Base-by-base conservation (phyloP, 2,888 invertebrate species). In the Ectobius pallidus region DNA sequence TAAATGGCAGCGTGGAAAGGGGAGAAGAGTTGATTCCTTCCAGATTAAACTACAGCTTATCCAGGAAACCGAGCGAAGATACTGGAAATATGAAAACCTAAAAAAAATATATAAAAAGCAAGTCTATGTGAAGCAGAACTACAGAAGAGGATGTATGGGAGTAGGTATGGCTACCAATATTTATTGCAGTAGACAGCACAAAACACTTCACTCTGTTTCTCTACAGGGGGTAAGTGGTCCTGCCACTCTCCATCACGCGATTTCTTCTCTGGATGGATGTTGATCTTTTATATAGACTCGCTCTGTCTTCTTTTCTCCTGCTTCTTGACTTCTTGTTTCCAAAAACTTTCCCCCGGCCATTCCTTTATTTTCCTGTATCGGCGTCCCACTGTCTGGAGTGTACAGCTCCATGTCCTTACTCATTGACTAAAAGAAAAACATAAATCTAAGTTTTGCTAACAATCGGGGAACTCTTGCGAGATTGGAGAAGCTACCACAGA, bases 161-260 rank as follows among this genome's bases (percentile, higher is more conserved):
- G 32, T 18, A 32, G 18, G 61, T 18, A 32, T 61, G 32, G 61
- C 34, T 18, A 65, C 27, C 44, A 44, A 65, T 65, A 65, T 65
- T 65, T 65, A 65, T 65, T 65, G 65, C 44, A 46, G 18, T 9
- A 65, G 65, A 65, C 65, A 65, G 65, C 65, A 46, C 65, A 65
- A 65, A 65, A 65, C 65, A 46, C 65, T 65, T 65, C 65, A 44
- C 44, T 44, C 44, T 44, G 65, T 44, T 65, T 27, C 27, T 44
- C 25, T n/a, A n/a, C 49, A n/a, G 58, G 30, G 58, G 30, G 58
- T 65, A 65, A 65, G 65, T 65, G 65, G n/a, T 46, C 27, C 65
- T 65, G 65, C 46, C 65, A 65, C 44, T 65, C 46, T 46, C 42
- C 46, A 65, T 65, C 65, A 65, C 65, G 44, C 18, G 27, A 65